Percentiles rank a stretch among this genome's conserved stretches.
Evolutionary conservation across 1,140 invertebrate species (phyloP).

Genomic region (Papilio machaon): DNA sequence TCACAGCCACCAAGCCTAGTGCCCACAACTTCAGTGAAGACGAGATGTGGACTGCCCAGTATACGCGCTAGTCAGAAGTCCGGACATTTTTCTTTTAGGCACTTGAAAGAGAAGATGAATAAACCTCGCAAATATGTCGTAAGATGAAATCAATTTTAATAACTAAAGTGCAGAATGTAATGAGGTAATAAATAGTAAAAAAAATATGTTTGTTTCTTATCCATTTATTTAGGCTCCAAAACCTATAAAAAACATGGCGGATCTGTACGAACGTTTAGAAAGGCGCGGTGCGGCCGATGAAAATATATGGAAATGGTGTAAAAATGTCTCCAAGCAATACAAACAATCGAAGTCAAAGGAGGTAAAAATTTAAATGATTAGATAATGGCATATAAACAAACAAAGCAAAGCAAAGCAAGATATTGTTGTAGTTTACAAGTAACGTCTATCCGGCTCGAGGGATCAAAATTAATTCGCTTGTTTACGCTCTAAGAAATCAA

Average conservation of each 20-base stretch:
- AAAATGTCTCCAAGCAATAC: constrained; percentile 52
- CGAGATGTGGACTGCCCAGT: constrained; percentile 32
- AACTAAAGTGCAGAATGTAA: not conserved
- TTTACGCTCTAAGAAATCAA: not conserved
- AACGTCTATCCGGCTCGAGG: not conserved
- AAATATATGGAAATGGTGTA: constrained; percentile 66
- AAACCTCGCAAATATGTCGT: constrained; percentile 43
- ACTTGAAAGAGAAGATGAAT: constrained; percentile 45
- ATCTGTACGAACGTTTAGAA: constrained; percentile 56
- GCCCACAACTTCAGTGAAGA: constrained; percentile 11
- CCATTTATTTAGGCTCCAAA: constrained; percentile 46
- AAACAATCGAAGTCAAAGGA: constrained; percentile 36
- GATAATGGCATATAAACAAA: not conserved
- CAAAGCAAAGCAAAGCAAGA: not conserved
- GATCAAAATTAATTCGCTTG: not conserved
- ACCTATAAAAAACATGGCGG: constrained; percentile 59
- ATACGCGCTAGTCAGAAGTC: constrained; percentile 48
- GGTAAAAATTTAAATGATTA: constrained; percentile 20
- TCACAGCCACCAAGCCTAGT: constrained; percentile 36
- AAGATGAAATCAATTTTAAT: constrained; percentile 32
- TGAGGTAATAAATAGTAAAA: too few species aligned
- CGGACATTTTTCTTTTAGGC: constrained; percentile 46
- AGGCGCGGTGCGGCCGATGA: constrained; percentile 63
- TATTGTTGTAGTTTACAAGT: not conserved
- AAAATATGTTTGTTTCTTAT: not conserved